Base-by-base conservation (phyloP, 1,140 invertebrate genomes). In the Euura saliciscinereae region DNA sequence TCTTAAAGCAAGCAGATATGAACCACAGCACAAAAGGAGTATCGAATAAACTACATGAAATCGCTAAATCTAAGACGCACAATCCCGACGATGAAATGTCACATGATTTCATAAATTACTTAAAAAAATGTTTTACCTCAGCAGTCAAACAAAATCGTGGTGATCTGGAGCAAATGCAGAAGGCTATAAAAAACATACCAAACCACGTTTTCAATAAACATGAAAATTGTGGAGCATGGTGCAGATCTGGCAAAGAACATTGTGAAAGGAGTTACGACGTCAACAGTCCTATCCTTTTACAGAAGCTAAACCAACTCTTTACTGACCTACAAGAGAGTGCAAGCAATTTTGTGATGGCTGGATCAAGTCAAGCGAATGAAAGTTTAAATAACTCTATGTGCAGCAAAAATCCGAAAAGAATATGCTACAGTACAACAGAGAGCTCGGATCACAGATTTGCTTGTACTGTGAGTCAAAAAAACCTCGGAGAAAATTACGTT, bases 331-430 rank as follows among this genome's bases (percentile, higher is more conserved):
- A n/a, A n/a, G n/a, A n/a, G n/a, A n/a, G n/a, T n/a, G n/a, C n/a
- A n/a, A n/a, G n/a, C n/a, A n/a, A n/a, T n/a, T n/a, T n/a, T n/a
- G n/a, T n/a, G n/a, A n/a, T n/a, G n/a, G n/a, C n/a, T n/a, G n/a
- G n/a, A n/a, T 76, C 74, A 1, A 79, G 74, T 11, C 73, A 79
- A 42, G 70, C 45, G 2, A 77, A 76, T 65, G 75, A 79, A 72
- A 77, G 75, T 59, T 66, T 77, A 28, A 77, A 79, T 70, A 71
- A 74, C 4, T 71, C 46, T 13, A 76, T 77, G 72, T 72, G 74
- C 2, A 75, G 73, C 44, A 72, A 72, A 59, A 70, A 73, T 2
- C 68, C 72, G 11, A 77, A 79, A 71, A 43, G 68, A 6, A 45
- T 45, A 65, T 76, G 74, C 69, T 77, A 74, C 45, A 75, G 76